Evolutionary conservation across 2,888 invertebrate genomes (phyloP), one percentile per base, ranked within the genome.

Genomic region (Chrysolina oricalcia): DNA sequence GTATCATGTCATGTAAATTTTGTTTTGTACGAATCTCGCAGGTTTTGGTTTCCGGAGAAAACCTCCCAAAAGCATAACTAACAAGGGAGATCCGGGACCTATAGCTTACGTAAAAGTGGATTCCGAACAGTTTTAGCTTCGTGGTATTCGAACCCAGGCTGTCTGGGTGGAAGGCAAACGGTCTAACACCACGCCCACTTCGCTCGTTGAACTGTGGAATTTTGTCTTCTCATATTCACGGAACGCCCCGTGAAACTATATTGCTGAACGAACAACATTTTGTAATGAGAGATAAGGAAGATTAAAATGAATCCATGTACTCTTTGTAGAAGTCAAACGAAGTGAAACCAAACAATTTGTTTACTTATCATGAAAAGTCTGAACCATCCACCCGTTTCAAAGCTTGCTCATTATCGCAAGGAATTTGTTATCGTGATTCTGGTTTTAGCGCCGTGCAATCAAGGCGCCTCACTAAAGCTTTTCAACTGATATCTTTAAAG

Each of bases 291-390:
- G 59, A 59, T 59, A 59, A 27, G 27, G 9, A 35, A 59, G 35
- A 59, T 8, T 13, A n/a, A 27, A 59, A 35, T 59, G 9, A 35
- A n/a, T 59, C 11, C n/a, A 6, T 13, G 35, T 35, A n/a, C 59
- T 59, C 59, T 59, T 59, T 59, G 59, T 59, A 10, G 9, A 59
- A 13, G 27, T 59, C 59, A 23, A 59, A 5, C 59, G 59, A 59
- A n/a, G 27, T 35, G 59, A n/a, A 59, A 35, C 59, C 23, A n/a
- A 59, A 59, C 59, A 17, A 3, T 13, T 46, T n/a, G n/a, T 59
- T n/a, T 50, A 11, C 15, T 59, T 17, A 10, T n/a, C 27, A 11
- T 19, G 48, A 48, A n/a, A 48, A 9, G 21, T 10, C 27, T 27
- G 59, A 23, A n/a, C 9, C 19, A 35, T n/a, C 8, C 35, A 59